Evolutionary conservation across 2,113 vertebrate genomes (phyloP).

Genomic region (Alectura lathami): DNA sequence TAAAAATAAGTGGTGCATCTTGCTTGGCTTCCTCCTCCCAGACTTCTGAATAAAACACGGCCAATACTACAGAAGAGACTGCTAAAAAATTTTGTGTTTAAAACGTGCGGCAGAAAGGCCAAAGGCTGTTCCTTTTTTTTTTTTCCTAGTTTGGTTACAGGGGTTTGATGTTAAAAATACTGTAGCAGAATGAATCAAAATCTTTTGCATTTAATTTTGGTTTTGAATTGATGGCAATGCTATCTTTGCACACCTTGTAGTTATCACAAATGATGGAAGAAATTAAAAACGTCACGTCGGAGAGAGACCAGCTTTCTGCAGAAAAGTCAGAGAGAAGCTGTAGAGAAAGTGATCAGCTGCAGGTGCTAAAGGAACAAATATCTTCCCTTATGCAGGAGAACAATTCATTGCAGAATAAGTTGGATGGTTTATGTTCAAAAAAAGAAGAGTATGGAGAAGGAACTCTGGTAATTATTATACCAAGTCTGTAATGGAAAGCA

Average conservation of each 20-base stretch:
- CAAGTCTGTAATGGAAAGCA: background rate
- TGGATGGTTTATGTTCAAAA: background rate
- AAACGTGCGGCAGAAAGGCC: background rate
- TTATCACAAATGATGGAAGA: slow-evolving; percentile 31
- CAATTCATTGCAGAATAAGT: background rate
- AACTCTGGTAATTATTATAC: background rate
- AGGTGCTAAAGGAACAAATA: slow-evolving; percentile 6
- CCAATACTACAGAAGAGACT: background rate
- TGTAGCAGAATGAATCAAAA: background rate
- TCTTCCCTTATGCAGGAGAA: slow-evolving; percentile 26
- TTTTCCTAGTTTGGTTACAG: background rate
- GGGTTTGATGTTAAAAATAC: background rate
- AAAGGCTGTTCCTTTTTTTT: background rate
- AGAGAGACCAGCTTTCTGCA: slow-evolving; percentile 19
- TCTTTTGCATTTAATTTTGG: background rate
- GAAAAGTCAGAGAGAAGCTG: background rate
- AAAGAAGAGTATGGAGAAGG: background rate
- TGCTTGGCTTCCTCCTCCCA: background rate
- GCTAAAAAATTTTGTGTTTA: background rate
- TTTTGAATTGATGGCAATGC: background rate
- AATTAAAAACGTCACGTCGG: background rate
- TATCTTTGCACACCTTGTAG: background rate
- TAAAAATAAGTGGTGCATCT: background rate
- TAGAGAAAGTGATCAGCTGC: background rate
- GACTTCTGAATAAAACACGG: background rate